Evolutionary conservation across 2,888 invertebrate genomes (phyloP).

Genomic region (Palloptera scutellata): DNA sequence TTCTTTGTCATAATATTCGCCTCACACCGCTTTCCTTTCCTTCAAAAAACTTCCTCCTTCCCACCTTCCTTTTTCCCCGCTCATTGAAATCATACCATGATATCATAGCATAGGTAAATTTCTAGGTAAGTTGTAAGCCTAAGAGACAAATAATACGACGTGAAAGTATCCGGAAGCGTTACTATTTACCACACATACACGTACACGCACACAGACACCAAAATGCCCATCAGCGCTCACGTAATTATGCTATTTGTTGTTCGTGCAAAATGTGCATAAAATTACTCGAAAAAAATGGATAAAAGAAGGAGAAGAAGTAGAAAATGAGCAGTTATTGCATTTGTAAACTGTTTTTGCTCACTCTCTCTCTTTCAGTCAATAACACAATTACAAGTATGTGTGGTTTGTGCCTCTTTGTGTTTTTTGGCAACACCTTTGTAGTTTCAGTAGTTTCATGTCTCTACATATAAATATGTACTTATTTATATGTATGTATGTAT

Average conservation of each 20-base stretch:
- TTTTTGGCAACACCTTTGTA: not conserved
- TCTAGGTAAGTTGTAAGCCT: not conserved
- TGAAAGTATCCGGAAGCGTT: slow-evolving; percentile 1
- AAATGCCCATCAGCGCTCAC: slow-evolving; percentile 33
- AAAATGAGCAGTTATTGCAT: no score
- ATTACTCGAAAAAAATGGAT: no score
- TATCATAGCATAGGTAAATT: not conserved
- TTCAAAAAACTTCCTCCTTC: no score
- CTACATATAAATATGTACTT: not conserved
- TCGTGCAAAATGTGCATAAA: slow-evolving; percentile 24
- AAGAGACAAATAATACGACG: not conserved
- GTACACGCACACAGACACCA: slow-evolving; percentile 7
- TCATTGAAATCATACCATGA: no score
- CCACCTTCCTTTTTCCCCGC: no score
- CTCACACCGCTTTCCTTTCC: no score
- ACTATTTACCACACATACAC: slow-evolving; percentile 9
- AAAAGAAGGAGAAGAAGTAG: no score
- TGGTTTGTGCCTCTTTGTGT: not conserved
- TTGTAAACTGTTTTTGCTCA: not conserved
- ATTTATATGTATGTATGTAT: not conserved
- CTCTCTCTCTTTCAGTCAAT: not conserved
- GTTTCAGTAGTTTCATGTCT: not conserved
- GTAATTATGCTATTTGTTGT: slow-evolving; percentile 35
- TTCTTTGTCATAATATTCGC: not conserved
- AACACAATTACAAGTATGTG: no score